Percentiles rank a stretch among this genome's conserved stretches.
phyloP scores from a whole-genome alignment of 2,113 vertebrate species.

The Columba livia region DNA sequence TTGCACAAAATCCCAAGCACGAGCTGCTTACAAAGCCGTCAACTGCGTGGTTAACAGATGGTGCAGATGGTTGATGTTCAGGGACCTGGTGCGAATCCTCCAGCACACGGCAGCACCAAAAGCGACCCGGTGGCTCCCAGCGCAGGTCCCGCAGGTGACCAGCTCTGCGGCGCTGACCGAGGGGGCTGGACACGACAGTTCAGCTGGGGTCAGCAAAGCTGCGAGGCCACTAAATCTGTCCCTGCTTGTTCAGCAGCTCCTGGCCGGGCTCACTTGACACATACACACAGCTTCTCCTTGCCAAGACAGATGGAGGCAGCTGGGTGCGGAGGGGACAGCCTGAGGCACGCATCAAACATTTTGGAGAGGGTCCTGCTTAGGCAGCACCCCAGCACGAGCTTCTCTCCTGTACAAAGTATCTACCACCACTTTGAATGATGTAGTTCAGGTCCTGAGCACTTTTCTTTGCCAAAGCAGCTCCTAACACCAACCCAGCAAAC shows the following conservation, averaged over 20 bases:
- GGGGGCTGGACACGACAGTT: not conserved
- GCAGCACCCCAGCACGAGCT: not conserved
- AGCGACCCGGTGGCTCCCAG: rapidly evolving
- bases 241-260: not conserved
- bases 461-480: not conserved
- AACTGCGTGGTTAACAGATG: not conserved
- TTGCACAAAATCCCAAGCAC: not conserved
- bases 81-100: not conserved
- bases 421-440: not conserved
- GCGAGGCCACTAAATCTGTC: not conserved
- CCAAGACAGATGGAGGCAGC: not conserved
- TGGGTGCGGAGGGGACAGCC: not conserved
- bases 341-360: rapidly evolving
- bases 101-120: rapidly evolving
- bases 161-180: not conserved
- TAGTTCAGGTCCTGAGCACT: not conserved
- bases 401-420: not conserved
- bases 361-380: not conserved
- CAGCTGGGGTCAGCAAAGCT: not conserved
- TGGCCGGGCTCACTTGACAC: not conserved
- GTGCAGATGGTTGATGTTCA: not conserved
- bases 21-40: not conserved
- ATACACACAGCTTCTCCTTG: not conserved
- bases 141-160: rapidly evolving
- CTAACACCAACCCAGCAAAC: not conserved